Evolutionary conservation across 2,797 vertebrate genomes (phyloP).

Genomic region (Rallus crepitans): DNA sequence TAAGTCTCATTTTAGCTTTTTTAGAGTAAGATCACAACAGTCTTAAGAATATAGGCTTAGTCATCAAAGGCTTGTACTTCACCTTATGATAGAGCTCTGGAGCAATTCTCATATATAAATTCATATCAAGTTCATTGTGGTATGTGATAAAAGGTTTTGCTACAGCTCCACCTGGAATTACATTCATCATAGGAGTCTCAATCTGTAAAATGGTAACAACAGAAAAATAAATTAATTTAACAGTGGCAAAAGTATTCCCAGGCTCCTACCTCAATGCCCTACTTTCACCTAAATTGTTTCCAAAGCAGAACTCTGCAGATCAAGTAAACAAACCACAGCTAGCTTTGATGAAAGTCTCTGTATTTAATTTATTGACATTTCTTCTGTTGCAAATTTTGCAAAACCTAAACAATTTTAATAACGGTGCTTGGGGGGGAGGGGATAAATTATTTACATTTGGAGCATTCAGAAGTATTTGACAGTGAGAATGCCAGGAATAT

Average conservation of each 20-base stretch:
- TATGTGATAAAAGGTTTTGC: slow-evolving; percentile 95
- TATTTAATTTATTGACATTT: background rate
- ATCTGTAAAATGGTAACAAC: slow-evolving; percentile 79
- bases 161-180: slow-evolving; percentile 96
- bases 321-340: background rate
- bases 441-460: background rate
- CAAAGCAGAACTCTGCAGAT: background rate
- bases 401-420: background rate
- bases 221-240: background rate
- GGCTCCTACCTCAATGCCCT: background rate
- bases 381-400: background rate
- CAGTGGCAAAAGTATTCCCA: background rate
- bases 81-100: slow-evolving; percentile 99
- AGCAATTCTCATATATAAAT: slow-evolving; percentile 96
- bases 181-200: slow-evolving; percentile 99
- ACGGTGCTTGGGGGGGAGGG: background rate
- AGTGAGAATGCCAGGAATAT: background rate
- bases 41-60: background rate
- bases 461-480: background rate
- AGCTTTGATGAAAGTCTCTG: background rate
- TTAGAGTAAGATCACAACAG: background rate
- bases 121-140: slow-evolving; percentile 98
- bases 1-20: background rate
- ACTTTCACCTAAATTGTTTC: background rate
- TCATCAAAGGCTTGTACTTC: background rate